A percentile compares a stretch with the other conserved stretches of the same genome.
Conservation (phyloP, 2,797 vertebrate genomes). For the Myotis pilosus region DNA sequence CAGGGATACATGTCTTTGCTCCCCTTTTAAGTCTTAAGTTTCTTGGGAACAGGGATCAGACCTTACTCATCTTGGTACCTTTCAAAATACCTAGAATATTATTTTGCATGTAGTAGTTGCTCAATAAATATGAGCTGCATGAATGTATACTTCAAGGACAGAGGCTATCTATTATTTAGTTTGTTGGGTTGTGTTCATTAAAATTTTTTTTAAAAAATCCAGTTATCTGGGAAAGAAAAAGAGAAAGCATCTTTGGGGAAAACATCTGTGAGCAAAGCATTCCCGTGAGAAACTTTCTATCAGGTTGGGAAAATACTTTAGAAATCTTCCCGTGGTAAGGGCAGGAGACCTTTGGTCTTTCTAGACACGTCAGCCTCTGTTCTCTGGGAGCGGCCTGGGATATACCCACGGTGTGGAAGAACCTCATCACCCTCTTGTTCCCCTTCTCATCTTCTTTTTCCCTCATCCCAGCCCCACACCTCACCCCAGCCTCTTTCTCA, state of each 20-base stretch:
- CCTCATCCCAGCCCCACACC: neutral
- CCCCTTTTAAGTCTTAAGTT: neutral
- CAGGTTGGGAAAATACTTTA: conserved; percentile 62
- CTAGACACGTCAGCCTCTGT: fast-evolving
- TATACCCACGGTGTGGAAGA: neutral
- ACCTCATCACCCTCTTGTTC: neutral
- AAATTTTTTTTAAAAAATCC: neutral
- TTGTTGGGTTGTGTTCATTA: neutral
- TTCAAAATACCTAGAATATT: neutral
- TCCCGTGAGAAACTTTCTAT: conserved; percentile 63
- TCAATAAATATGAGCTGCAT: conserved; percentile 2
- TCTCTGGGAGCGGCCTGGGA: neutral
- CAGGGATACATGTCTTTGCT: neutral
- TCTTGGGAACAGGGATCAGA: neutral
- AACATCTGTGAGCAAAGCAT: conserved; percentile 66
- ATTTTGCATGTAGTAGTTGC: neutral
- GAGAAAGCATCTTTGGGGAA: conserved; percentile 53
- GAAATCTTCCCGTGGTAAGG: neutral
- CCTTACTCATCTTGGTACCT: neutral
- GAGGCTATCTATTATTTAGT: neutral
- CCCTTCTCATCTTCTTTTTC: neutral
- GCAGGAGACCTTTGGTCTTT: neutral
- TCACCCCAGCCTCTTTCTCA: neutral
- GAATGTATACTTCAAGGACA: neutral
- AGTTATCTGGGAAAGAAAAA: conserved; percentile 49